Percentiles rank a stretch among this genome's conserved stretches.
Evolutionary conservation across 1,140 invertebrate species (phyloP).

Genomic region (Portunus trituberculatus): DNA sequence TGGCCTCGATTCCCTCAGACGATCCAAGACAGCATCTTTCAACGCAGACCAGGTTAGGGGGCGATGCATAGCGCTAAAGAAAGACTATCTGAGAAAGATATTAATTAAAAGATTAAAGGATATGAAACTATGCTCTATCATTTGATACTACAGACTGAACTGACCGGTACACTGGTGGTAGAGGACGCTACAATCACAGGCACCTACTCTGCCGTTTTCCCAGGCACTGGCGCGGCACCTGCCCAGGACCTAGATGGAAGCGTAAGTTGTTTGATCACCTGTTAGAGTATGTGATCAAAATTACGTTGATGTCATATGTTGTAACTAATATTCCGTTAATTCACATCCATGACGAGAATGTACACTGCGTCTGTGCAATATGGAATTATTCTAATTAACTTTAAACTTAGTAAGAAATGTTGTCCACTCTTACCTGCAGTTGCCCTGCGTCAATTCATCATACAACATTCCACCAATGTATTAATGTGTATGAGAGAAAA

Average conservation of each 20-base stretch:
- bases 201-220: conserved; percentile 39
- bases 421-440: too few species aligned
- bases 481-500: too few species aligned
- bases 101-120: not conserved
- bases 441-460: too few species aligned
- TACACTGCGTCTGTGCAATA: too few species aligned
- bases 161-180: not conserved
- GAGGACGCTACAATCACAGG: conserved; percentile 8
- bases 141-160: not conserved
- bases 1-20: conserved; percentile 26
- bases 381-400: too few species aligned
- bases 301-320: too few species aligned
- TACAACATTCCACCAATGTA: too few species aligned
- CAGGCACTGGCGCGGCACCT: not conserved
- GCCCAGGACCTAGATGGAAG: not conserved
- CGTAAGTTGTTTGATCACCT: not conserved
- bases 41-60: conserved; percentile 1
- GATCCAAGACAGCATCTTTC: conserved; percentile 45
- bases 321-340: too few species aligned
- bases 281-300: not conserved
- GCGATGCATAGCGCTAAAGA: too few species aligned
- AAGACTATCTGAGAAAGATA: not conserved
- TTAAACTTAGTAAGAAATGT: too few species aligned
- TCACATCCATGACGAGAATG: too few species aligned
- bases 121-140: too few species aligned